These are phyloP conservation scores for Indri indri DNA, from an alignment of 2,113 vertebrate species.

Conservation along the genomic window DNA sequence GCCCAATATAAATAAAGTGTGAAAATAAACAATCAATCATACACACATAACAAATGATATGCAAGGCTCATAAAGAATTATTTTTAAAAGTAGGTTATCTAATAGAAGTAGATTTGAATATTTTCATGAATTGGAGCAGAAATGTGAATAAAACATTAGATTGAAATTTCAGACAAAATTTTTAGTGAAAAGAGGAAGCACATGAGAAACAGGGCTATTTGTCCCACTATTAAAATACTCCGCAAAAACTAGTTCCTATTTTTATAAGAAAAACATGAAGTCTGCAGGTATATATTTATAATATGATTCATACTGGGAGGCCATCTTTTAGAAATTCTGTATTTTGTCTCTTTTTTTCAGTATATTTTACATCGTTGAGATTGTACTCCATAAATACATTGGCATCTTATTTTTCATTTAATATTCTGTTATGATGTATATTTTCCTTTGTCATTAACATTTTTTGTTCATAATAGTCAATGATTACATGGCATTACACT, in stretches of 20 bases:
- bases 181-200: background rate
- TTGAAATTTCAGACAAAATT: background rate
- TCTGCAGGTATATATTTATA: background rate
- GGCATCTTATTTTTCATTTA: background rate
- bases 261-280: background rate
- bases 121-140: background rate
- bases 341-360: background rate
- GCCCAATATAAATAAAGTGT: slow-evolving; percentile 1
- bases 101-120: slow-evolving; percentile 20
- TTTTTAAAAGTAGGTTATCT: slow-evolving; percentile 20
- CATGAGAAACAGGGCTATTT: background rate
- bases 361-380: background rate
- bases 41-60: background rate
- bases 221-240: background rate
- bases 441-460: background rate
- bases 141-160: background rate
- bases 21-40: background rate
- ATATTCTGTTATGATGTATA: background rate
- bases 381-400: background rate
- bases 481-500: background rate
- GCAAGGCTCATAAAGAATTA: background rate
- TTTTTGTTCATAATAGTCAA: background rate
- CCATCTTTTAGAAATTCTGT: background rate
- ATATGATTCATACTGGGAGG: background rate
- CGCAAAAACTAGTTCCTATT: background rate